A percentile compares a stretch with the other conserved stretches of the same genome.
Conservation (phyloP, 1,140 invertebrate genomes). For the Acromyrmex echinatior region DNA sequence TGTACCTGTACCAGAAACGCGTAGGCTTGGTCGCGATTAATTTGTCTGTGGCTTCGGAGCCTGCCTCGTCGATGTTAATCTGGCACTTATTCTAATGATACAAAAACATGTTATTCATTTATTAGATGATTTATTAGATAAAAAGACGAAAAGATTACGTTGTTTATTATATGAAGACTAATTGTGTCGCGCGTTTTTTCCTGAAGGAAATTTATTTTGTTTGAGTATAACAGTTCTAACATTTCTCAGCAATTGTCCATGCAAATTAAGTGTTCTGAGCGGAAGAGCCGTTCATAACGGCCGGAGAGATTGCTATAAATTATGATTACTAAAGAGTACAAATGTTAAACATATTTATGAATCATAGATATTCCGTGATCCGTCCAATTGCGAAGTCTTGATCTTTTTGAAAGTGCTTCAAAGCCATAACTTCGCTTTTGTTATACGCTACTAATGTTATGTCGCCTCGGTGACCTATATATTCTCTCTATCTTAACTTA, state of each 20-base stretch:
- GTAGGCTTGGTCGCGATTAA: not conserved
- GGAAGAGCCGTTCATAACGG: not conserved
- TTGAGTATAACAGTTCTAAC: not conserved
- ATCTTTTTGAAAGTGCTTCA: constrained; percentile 18
- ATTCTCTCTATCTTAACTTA: not conserved
- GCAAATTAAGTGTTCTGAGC: constrained; percentile 6
- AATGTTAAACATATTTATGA: constrained; percentile 37
- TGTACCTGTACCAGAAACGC: not conserved
- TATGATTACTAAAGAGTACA: not conserved
- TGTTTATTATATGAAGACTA: not conserved
- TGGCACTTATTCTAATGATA: constrained; percentile 35
- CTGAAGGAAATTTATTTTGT: constrained; percentile 6
- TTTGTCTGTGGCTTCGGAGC: not conserved
- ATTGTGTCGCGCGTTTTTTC: not conserved
- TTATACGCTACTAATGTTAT: not conserved
- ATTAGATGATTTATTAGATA: not conserved
- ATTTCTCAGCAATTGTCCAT: not conserved
- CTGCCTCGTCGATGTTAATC: not conserved
- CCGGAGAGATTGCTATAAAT: constrained; percentile 25
- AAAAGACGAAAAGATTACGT: not conserved
- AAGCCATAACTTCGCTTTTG: constrained; percentile 6
- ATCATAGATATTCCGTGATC: not conserved
- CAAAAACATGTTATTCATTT: constrained; percentile 7
- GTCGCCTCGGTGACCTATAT: constrained; percentile 30
- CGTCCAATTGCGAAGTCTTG: not conserved